These are phyloP conservation scores for Polyommatus icarus DNA, from an alignment of 2,888 invertebrate genomes.

Conservation along the genomic window DNA sequence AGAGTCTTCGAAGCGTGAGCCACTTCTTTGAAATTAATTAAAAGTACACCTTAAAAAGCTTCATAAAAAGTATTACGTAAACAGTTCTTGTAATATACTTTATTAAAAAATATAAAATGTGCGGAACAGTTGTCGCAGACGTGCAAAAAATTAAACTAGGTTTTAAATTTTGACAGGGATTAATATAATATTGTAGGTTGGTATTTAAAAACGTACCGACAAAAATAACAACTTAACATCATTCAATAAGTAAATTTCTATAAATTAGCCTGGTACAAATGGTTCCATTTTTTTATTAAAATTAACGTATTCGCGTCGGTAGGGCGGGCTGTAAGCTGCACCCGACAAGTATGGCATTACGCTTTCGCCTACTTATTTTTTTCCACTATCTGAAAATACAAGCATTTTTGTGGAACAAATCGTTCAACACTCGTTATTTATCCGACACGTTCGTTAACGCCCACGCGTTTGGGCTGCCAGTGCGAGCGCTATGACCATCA, in stretches of 20 bases:
- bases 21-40: not conserved
- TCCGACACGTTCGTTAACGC: too few species aligned
- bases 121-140: not conserved
- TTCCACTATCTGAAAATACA: too few species aligned
- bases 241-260: not conserved
- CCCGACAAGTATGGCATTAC: too few species aligned
- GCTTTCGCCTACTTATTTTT: too few species aligned
- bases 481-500: too few species aligned
- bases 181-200: not conserved
- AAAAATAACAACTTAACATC: not conserved
- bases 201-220: not conserved
- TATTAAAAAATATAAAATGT: not conserved
- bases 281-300: too few species aligned
- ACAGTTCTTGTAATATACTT: not conserved
- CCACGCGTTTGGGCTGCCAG: too few species aligned
- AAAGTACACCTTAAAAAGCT: conserved; percentile 2
- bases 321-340: too few species aligned
- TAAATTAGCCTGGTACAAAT: too few species aligned
- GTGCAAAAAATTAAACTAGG: not conserved
- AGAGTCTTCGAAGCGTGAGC: not conserved
- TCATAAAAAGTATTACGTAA: not conserved
- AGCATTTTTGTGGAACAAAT: too few species aligned
- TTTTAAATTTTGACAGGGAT: not conserved
- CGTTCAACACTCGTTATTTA: too few species aligned
- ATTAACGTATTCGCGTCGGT: too few species aligned